phyloP scores from a whole-genome alignment of 2,797 vertebrate genomes.

The Phoebastria nigripes region DNA sequence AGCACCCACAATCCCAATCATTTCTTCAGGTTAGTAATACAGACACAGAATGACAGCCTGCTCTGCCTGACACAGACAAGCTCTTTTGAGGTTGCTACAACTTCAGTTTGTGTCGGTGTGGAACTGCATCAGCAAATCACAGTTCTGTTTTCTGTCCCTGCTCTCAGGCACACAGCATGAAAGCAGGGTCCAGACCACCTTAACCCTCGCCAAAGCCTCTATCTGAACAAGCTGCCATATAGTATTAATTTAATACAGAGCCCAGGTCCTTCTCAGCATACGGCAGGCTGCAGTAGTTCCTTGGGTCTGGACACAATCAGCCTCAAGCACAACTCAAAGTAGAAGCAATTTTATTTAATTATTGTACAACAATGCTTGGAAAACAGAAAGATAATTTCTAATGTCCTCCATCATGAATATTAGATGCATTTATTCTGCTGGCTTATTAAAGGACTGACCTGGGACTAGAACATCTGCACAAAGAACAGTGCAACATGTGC shows the following conservation, averaged over 20 bases:
- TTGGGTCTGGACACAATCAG: background rate
- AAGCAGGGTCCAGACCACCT: background rate
- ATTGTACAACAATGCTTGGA: background rate
- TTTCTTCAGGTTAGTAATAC: background rate
- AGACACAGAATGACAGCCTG: background rate
- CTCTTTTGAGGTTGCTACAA: background rate
- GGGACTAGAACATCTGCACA: background rate
- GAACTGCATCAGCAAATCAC: background rate
- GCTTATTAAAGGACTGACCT: background rate
- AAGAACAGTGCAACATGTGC: background rate
- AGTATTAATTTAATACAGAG: background rate
- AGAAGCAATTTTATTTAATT: background rate
- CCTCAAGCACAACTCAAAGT: background rate
- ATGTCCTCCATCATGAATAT: background rate
- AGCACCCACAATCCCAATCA: background rate
- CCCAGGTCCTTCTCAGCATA: background rate
- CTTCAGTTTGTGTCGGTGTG: background rate
- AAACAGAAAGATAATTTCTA: background rate
- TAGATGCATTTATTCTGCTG: background rate
- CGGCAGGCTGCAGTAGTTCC: background rate
- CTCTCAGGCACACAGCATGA: background rate
- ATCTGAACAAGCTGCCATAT: background rate
- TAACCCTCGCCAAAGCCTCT: background rate
- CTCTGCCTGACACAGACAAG: background rate
- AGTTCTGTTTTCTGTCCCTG: background rate